Base-by-base conservation (phyloP, 2,113 vertebrate species). In the Aythya baeri region DNA sequence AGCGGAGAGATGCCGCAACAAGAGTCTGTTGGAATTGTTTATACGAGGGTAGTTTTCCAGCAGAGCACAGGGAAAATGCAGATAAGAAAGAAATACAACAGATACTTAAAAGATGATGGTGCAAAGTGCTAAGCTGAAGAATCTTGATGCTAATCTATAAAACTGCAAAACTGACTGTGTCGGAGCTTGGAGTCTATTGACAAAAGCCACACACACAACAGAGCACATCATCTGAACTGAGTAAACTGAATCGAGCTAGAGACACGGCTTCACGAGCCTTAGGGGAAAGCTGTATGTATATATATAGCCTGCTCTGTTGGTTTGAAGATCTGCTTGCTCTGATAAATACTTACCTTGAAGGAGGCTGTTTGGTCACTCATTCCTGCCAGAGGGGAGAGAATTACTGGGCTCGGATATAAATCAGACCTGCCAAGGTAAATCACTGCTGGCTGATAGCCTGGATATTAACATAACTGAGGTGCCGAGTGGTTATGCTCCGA, bases 351-450 rank as follows among this genome's bases (percentile, higher is more conserved):
- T 17, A 18, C 55, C 89, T 89, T 41, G 75, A 86, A 88, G 63
- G 58, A 88, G 75, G 71, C 50, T 85, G 34, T 62, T 82, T 73
- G 94, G 95, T 88, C 83, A 78, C 36, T 75, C 83, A 10, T 70
- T 87, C 61, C 65, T 90, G 93, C 89, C 88, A 82, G 68, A 84
- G 52, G 36, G 70, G n/a, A 68, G 65, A 82, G 80, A 72, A 84
- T 82, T 82, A 81, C 90, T 89, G 83, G 86, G 70, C 73, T 75
- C 44, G 38, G 76, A 41, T 44, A 66, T 44, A 54, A 70, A 88
- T 62, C 44, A 25, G 73, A 67, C 49, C 62, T 94, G 88, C 93
- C 94, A 95, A 94, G 80, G 90, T 84, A 95, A 96, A 96, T 73
- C 88, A 74, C 52, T 27, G 72, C 10, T 95, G 89, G 92, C 68